Evolutionary conservation across 2,113 vertebrate genomes (phyloP).

Genomic region (Aldabrachelys gigantea): DNA sequence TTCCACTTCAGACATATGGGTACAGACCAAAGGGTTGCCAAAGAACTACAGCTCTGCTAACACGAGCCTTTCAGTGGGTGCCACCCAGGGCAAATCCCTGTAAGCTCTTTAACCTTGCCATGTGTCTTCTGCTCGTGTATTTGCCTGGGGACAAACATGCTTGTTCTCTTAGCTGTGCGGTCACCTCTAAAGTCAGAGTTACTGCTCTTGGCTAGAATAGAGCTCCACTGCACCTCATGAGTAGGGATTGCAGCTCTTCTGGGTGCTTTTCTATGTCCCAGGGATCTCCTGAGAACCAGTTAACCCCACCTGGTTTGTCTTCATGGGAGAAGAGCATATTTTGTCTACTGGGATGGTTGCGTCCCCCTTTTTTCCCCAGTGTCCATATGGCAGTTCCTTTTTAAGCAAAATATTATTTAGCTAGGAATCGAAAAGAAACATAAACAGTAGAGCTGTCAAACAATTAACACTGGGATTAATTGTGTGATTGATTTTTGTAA

Average conservation of each 20-base stretch:
- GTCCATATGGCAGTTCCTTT: background rate
- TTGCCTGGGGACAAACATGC: background rate
- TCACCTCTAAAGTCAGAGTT: background rate
- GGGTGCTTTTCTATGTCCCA: background rate
- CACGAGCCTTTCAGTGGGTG: rapidly evolving
- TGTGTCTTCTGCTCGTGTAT: background rate
- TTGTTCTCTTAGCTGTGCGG: background rate
- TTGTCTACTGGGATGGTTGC: background rate
- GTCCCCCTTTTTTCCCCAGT: background rate
- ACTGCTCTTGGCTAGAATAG: background rate
- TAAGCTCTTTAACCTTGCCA: background rate
- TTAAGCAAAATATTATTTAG: background rate
- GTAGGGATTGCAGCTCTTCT: background rate
- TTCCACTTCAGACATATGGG: background rate
- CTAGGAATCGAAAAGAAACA: background rate
- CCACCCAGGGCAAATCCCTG: background rate
- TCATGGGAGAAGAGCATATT: background rate
- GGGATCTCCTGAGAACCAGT: too few species aligned
- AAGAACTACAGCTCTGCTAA: background rate
- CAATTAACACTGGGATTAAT: too few species aligned
- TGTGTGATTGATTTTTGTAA: too few species aligned
- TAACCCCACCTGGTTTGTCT: too few species aligned
- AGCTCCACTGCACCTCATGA: background rate
- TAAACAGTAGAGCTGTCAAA: background rate
- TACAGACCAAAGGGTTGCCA: rapidly evolving